Evolutionary conservation across 2,888 invertebrate species (phyloP).

Genomic region (Sphaerophoria rueppellii): DNA sequence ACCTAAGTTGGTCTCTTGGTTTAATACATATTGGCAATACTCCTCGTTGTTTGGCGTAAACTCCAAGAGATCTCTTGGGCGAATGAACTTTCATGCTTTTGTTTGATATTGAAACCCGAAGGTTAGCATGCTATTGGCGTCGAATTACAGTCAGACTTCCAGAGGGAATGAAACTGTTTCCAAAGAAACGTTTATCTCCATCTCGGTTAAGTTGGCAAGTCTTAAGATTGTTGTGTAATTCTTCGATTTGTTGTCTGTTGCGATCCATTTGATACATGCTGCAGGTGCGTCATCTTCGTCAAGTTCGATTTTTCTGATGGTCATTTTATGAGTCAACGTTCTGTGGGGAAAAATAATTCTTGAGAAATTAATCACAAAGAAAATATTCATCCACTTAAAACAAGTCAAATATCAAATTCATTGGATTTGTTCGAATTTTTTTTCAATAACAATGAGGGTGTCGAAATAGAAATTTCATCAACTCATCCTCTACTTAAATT

Average conservation of each 20-base stretch:
- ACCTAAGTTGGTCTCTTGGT: not conserved
- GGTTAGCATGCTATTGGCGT: conserved; percentile 37
- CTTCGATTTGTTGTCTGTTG: not conserved
- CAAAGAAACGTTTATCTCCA: conserved; percentile 4
- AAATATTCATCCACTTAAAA: no score
- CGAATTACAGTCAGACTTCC: conserved; percentile 33
- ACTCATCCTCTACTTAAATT: no score
- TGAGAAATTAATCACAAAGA: not conserved
- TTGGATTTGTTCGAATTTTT: no score
- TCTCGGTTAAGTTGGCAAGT: conserved; percentile 4
- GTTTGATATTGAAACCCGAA: not conserved
- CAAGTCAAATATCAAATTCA: no score
- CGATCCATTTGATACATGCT: not conserved
- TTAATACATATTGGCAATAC: not conserved
- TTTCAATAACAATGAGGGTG: no score
- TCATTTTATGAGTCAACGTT: not conserved
- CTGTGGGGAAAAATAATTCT: not conserved
- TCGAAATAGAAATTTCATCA: no score
- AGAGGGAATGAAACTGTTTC: not conserved
- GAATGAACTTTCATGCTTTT: conserved; percentile 4
- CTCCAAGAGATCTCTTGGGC: not conserved
- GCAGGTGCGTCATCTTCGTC: conserved; percentile 16
- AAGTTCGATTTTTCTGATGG: not conserved
- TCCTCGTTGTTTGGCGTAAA: conserved; percentile 21
- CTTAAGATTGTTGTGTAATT: conserved; percentile 6